Percentiles rank a stretch among this genome's conserved stretches.
phyloP scores from a whole-genome alignment of 2,797 vertebrate genomes.

The Gallinago stenura region DNA sequence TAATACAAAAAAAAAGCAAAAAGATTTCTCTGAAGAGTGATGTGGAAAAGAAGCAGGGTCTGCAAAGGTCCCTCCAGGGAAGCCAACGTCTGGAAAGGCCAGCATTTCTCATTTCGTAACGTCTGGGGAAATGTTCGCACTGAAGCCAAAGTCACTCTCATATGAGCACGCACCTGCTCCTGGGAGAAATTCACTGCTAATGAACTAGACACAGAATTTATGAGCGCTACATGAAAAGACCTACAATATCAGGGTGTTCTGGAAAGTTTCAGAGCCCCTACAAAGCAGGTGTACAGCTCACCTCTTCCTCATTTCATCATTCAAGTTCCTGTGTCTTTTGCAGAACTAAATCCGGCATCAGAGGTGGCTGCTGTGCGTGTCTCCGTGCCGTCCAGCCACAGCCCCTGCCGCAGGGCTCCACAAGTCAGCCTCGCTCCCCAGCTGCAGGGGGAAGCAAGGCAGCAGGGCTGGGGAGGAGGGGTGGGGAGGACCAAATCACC shows the following conservation, averaged over 20 bases:
- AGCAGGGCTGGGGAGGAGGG: background rate
- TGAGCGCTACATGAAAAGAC: background rate
- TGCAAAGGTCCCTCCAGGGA: slow-evolving; percentile 12
- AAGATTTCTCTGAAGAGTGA: background rate
- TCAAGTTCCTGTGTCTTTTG: background rate
- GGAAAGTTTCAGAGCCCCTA: slow-evolving; percentile 12
- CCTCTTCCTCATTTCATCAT: slow-evolving; percentile 40
- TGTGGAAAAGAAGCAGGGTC: background rate
- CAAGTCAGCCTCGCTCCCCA: background rate
- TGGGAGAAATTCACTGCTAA: slow-evolving; percentile 15
- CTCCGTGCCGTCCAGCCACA: background rate
- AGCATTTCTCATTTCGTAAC: slow-evolving; percentile 27
- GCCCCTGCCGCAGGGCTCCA: fast-evolving
- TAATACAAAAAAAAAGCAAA: background rate
- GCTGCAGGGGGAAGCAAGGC: background rate
- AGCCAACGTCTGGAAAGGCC: background rate
- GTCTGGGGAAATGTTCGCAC: background rate
- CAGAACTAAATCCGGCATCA: background rate
- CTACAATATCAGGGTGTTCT: background rate
- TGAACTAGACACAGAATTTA: background rate
- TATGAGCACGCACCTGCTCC: background rate
- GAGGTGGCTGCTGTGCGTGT: fast-evolving
- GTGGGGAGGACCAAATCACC: background rate
- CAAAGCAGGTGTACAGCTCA: background rate
- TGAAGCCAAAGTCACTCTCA: background rate